Percentiles rank a stretch among this genome's conserved stretches.
These are phyloP conservation scores for Actinopyga echinites DNA, from an alignment of 53 echinoderm and acorn worm genomes.

Conservation along the genomic window DNA sequence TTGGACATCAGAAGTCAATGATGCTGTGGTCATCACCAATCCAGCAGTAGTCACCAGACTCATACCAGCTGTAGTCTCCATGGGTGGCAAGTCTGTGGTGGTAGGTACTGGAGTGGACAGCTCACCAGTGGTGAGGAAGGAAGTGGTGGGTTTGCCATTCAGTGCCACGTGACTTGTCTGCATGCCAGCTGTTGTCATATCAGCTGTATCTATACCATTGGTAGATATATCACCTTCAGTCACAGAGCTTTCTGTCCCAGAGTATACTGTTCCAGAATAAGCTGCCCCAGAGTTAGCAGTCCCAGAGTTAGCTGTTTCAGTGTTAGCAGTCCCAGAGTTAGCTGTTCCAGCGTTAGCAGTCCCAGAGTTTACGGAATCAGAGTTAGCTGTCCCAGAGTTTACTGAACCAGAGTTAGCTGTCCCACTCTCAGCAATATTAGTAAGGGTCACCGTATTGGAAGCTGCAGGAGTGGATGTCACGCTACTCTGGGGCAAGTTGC, in stretches of 20 bases:
- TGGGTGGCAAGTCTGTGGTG: no score
- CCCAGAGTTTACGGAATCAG: not conserved
- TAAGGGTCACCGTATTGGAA: no score
- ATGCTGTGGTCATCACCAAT: no score
- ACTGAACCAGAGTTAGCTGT: no score
- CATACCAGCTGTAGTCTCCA: no score
- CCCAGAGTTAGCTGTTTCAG: not conserved
- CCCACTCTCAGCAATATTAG: no score
- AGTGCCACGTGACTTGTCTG: no score
- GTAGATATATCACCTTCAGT: not conserved
- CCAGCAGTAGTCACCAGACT: no score
- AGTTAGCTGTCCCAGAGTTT: not conserved
- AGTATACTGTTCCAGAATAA: not conserved
- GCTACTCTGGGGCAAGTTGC: no score
- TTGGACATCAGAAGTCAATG: not conserved
- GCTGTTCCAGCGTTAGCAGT: not conserved
- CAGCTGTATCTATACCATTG: not conserved
- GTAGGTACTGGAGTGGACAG: not conserved
- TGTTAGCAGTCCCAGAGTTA: not conserved
- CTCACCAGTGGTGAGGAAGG: not conserved
- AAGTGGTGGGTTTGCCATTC: not conserved
- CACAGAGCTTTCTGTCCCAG: not conserved
- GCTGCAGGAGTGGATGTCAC: no score
- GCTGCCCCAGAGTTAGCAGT: not conserved
- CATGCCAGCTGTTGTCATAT: not conserved